Evolutionary conservation across 2,888 invertebrate genomes (phyloP), one percentile per base, ranked within the genome.

Genomic region (Harpalus rufipes): DNA sequence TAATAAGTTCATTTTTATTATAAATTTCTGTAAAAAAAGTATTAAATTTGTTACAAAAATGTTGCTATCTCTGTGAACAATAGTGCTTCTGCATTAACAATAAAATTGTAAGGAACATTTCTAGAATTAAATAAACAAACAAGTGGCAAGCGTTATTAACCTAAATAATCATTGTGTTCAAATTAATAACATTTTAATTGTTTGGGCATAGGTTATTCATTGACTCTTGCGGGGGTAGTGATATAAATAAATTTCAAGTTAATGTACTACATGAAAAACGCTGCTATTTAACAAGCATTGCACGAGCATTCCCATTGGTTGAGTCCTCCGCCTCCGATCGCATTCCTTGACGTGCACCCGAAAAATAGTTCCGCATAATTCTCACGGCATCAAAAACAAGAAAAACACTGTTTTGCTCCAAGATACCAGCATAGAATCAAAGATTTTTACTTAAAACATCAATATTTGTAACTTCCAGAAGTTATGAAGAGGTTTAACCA

Each of bases 341-440:
- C 85, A 85, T 85, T 85, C 85, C 85, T 76, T 65, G 72, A 81
- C 81, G 81, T 81, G 44, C 72, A 81, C 51, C 18, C 85, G 78
- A 85, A 51, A 81, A 72, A 78, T 85, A 85, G 88, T 86, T 89
- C 89, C 7, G 6, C 39, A 84, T 88, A 88, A 87, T 88, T 88
- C 88, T 88, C 89, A 88, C 88, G 88, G 81, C 78, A 39, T 16
- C 32, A 25, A 78, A 78, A 41, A 18, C 41, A 16, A 41, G 7
- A 6, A 41, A 44, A 8, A 41, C 44, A 7, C 7, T 32, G 5
- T 32, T 32, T 5, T 32, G 5, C 16, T 7, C 14, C 39, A 39
- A 39, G n/a, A 74, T 10, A 4, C 10, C 44, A 3, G 16, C 12
- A 32, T 18, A 32, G 18, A 74, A 16, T 6, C 8, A 32, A 72